Evolutionary conservation across 2,888 invertebrate genomes (phyloP), one percentile per base, ranked within the genome.

Genomic region (Ctena decussata): DNA sequence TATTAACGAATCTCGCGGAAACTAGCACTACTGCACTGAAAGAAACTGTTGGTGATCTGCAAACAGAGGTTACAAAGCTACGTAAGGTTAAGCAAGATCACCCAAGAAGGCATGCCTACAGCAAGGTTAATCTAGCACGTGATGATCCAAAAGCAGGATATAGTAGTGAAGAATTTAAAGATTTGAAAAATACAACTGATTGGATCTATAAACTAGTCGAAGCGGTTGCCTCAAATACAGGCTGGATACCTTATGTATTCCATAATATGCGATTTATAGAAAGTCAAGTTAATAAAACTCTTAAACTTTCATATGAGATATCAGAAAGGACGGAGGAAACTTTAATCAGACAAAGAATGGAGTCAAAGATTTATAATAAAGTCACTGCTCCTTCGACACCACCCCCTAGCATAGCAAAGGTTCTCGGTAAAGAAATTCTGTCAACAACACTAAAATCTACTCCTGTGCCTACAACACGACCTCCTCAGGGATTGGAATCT

Each of bases 161-260:
- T 8, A 70, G 69, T 15, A 85, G 82, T 39, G 82, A 79, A 11
- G 73, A 80, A 6, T 49, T 92, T 37, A 79, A 84, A 30, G 89
- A 86, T 41, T 84, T 93, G 11, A 83, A 87, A 8, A 94, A 94
- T 72, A 89, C 79, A 49, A 93, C 93, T 8, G 90, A 91, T 30
- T 85, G 82, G 57, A 92, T 92, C 18, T 91, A 92, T 65, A 89
- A 89, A 44, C 80, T 94, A 27, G 85, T 90, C 0, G 93, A 94
- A 72, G 91, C 92, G 6, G 89, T 93, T 3, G 92, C 93, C 0
- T 92, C 93, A 8, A 92, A 92, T 76, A 93, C 94, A 0, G 92
- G 93, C 1, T 94, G 94, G 94, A 92, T 94, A 57, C 94, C 94
- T 0, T 91, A 91, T 65, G 89, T 94, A 18, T 93, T 91, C 60